Evolutionary conservation across 2,888 invertebrate genomes (phyloP).

Genomic region (Dynastes maya): DNA sequence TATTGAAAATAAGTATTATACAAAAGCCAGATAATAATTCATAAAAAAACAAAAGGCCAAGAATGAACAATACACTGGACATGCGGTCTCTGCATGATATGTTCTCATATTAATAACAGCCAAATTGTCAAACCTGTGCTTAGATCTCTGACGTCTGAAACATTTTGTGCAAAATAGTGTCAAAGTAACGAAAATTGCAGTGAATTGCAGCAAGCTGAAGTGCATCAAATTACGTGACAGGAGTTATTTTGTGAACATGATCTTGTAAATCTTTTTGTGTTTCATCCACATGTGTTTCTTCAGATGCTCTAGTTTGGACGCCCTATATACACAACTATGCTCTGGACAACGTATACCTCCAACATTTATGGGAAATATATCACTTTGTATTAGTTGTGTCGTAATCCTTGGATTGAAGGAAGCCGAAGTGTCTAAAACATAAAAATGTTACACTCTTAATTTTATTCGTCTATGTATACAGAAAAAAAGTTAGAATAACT

Average conservation of each 20-base stretch:
- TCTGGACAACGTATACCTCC: neutral
- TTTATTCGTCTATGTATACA: too few species aligned
- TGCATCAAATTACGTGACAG: neutral
- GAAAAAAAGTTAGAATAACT: too few species aligned
- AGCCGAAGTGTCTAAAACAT: neutral
- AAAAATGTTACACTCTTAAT: neutral
- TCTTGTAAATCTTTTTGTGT: neutral
- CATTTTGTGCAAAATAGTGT: neutral
- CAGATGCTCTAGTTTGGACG: neutral
- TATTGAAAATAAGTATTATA: too few species aligned
- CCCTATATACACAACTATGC: neutral
- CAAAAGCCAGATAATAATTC: too few species aligned
- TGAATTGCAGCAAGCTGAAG: neutral
- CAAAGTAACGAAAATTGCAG: neutral
- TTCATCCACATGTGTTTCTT: constrained; percentile 13
- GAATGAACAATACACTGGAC: neutral
- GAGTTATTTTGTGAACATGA: neutral
- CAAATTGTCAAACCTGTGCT: neutral
- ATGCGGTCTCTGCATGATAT: neutral
- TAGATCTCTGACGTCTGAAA: neutral
- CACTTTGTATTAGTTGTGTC: neutral
- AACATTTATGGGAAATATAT: neutral
- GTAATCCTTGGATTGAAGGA: neutral
- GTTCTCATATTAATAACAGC: neutral
- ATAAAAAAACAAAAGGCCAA: neutral